These are phyloP conservation scores for Anseranas semipalmata DNA, from an alignment of 2,113 vertebrate species.

Conservation along the genomic window DNA sequence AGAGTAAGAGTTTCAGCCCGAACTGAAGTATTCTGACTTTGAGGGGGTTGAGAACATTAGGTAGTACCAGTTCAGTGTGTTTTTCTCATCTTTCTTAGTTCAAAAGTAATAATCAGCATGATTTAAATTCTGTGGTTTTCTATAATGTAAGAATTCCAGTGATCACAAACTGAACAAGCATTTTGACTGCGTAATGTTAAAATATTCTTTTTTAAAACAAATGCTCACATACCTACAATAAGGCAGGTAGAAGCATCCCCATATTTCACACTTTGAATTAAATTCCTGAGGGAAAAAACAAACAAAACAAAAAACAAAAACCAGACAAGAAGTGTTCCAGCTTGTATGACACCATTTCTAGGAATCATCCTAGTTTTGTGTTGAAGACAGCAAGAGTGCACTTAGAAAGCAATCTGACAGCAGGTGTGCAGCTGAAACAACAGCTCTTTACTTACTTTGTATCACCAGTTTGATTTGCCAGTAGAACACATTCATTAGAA, in stretches of 20 bases:
- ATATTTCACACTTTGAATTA: slow-evolving; percentile 76
- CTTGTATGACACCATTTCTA: neutral
- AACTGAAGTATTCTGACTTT: neutral
- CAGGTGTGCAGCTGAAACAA: neutral
- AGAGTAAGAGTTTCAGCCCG: neutral
- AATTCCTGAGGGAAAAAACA: slow-evolving; percentile 35
- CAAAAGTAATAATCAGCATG: neutral
- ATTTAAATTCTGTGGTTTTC: neutral
- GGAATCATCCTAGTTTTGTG: neutral
- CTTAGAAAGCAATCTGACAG: neutral
- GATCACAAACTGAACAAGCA: neutral
- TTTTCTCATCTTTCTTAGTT: neutral
- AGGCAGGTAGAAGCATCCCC: slow-evolving; percentile 75
- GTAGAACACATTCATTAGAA: slow-evolving; percentile 14
- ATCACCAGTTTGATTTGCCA: neutral
- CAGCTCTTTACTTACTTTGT: neutral
- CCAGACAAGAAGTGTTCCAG: neutral
- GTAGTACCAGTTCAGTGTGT: neutral
- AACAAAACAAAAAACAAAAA: neutral
- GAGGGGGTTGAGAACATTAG: neutral
- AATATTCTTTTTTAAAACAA: neutral
- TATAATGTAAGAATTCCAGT: neutral
- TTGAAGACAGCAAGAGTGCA: neutral
- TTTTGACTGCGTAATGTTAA: neutral
- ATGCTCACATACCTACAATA: slow-evolving; percentile 39